Base-by-base conservation (phyloP, 1,140 invertebrate genomes). In the Danaus plexippus region DNA sequence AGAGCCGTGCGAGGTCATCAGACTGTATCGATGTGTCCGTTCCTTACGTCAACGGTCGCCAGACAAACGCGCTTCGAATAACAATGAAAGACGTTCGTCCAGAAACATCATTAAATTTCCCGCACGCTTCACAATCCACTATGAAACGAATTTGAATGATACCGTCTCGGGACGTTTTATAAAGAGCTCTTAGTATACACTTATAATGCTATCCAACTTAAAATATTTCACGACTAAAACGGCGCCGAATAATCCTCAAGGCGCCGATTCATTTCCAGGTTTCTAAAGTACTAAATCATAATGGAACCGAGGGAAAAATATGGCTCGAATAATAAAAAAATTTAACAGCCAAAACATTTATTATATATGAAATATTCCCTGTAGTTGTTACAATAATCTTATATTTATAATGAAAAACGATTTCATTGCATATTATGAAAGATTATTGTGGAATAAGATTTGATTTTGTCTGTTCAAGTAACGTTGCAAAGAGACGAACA, bases 81-180 rank as follows among this genome's bases (percentile, higher is more conserved):
- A 73, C 72, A 82, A 85, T 76, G 63, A 79, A 63, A 53, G 57
- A 69, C 71, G 72, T 69, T 71, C 69, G 70, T 60, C 66, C 59
- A 76, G 69, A 66, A 69, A 61, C 66, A 79, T 83, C 76, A 85
- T 85, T 85, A 85, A 77, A 80, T 83, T 85, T 83, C 77, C 77
- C 82, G 77, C 78, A 77, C 71, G 73, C 75, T 64, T 60, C 42
- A 63, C 66, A 54, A 67, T 61, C 67, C 69, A 59, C 65, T 69
- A 71, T 67, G 72, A 61, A 80, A 78, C 69, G 67, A 75, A 77
- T 73, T 73, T 55, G 56, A 57, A 71, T 32, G 22, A 41, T 43
- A 12, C 9, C 40, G 42, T 42, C 13, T 32, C 22, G 22, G 22
- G 22, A 43, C 9, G 42, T 52, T 42, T 52, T 12, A 45, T 45